These are phyloP conservation scores for Eupithecia abbreviata DNA, from an alignment of 2,888 invertebrate species.

Conservation along the genomic window DNA sequence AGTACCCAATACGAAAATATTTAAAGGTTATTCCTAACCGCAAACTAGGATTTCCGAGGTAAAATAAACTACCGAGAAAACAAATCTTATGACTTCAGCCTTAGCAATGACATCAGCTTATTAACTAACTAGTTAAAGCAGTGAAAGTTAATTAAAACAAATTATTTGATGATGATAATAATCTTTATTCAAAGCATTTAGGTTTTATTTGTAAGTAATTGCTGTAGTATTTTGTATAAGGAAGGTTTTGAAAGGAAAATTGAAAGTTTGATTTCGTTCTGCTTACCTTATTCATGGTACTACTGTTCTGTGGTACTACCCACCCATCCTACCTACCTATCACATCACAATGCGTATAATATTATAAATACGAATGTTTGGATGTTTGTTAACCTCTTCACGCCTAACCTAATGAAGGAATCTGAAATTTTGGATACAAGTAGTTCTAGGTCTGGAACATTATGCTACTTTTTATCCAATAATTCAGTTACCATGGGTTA, in stretches of 20 bases:
- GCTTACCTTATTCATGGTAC: no score
- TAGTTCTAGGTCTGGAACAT: no score
- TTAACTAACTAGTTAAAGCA: conserved; percentile 49
- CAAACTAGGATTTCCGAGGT: conserved; percentile 5
- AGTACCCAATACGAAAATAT: not conserved
- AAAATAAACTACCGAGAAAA: not conserved
- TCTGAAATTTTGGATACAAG: no score
- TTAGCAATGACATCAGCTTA: conserved; percentile 65
- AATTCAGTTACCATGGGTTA: no score
- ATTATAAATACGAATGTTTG: no score
- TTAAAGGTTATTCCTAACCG: not conserved
- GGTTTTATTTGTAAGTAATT: not conserved
- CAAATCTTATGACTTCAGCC: conserved; percentile 12
- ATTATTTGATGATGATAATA: conserved; percentile 48
- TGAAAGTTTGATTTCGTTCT: not conserved
- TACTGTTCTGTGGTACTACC: not conserved
- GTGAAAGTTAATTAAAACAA: conserved; percentile 73
- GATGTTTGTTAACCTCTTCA: no score
- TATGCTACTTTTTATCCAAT: no score
- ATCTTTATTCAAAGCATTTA: conserved; percentile 1
- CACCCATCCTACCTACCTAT: no score
- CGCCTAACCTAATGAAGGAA: no score
- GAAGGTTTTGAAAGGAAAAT: not conserved
- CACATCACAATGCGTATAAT: no score
- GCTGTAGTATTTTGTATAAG: not conserved